phyloP scores from a whole-genome alignment of 2,113 vertebrate species.

The Axis porcinus region DNA sequence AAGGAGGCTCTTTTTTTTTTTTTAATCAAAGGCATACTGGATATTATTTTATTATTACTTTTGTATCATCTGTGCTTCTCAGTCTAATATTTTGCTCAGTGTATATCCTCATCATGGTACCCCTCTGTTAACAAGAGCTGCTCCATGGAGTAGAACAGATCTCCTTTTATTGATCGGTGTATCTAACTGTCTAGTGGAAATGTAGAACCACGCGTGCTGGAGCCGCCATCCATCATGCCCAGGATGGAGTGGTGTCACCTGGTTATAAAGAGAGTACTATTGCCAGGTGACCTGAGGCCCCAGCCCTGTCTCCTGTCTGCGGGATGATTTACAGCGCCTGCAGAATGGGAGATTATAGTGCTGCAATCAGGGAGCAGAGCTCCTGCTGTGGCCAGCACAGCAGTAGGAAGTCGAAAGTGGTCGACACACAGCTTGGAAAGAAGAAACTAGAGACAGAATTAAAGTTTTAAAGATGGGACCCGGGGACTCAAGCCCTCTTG shows the following conservation, averaged over 20 bases:
- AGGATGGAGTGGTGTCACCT: not conserved
- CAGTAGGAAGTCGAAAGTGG: not conserved
- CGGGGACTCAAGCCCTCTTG: not conserved
- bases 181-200: not conserved
- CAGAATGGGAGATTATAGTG: not conserved
- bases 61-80: not conserved
- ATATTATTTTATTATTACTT: not conserved
- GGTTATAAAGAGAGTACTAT: not conserved
- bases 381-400: not conserved
- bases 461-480: not conserved
- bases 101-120: not conserved
- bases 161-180: slow-evolving; percentile 3
- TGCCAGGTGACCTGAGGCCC: not conserved
- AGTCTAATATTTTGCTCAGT: not conserved
- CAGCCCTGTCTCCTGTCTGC: not conserved
- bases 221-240: not conserved
- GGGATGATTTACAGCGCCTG: not conserved
- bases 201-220: not conserved
- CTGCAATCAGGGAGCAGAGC: not conserved
- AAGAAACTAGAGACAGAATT: not conserved
- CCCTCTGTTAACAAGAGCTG: not conserved
- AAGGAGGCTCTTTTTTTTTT: not conserved
- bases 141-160: not conserved
- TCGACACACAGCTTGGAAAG: not conserved
- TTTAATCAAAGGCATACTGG: not conserved